Percentiles rank a stretch among this genome's conserved stretches.
phyloP scores from a whole-genome alignment of 92 coral and sea anemone species.

The Muricea muricata region DNA sequence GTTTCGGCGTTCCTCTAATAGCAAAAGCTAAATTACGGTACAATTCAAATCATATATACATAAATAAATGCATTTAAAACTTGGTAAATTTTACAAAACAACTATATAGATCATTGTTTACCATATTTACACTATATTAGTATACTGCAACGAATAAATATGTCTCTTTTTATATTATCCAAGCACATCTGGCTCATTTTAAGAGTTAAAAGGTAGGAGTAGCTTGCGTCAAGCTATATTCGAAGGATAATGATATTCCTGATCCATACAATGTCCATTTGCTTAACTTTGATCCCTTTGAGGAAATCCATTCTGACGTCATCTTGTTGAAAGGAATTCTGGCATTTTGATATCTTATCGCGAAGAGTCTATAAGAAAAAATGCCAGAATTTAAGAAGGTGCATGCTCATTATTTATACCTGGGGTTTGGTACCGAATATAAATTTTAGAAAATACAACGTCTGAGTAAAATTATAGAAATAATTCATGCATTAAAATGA shows the following conservation, averaged over 20 bases:
- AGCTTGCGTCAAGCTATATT: neutral
- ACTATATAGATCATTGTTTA: no score
- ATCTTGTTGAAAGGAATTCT: constrained; percentile 7
- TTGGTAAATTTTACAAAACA: neutral
- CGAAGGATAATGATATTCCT: neutral
- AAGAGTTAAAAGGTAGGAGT: neutral
- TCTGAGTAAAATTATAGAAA: no score
- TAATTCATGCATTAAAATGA: no score
- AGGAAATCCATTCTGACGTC: constrained; percentile 1
- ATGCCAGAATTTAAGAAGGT: constrained; percentile 36
- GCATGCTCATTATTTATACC: neutral
- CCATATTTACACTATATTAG: neutral
- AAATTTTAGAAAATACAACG: no score
- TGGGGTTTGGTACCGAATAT: neutral
- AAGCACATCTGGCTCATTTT: neutral
- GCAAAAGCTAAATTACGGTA: neutral
- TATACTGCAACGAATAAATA: neutral
- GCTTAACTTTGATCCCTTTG: neutral
- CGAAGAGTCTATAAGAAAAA: constrained; percentile 31
- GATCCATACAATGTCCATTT: neutral
- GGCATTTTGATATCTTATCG: constrained; percentile 16
- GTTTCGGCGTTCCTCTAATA: no score
- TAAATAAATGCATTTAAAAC: neutral
- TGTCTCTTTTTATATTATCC: neutral
- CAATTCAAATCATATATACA: neutral